phyloP scores from a whole-genome alignment of 2,797 vertebrate genomes.

The Megaceryle alcyon region DNA sequence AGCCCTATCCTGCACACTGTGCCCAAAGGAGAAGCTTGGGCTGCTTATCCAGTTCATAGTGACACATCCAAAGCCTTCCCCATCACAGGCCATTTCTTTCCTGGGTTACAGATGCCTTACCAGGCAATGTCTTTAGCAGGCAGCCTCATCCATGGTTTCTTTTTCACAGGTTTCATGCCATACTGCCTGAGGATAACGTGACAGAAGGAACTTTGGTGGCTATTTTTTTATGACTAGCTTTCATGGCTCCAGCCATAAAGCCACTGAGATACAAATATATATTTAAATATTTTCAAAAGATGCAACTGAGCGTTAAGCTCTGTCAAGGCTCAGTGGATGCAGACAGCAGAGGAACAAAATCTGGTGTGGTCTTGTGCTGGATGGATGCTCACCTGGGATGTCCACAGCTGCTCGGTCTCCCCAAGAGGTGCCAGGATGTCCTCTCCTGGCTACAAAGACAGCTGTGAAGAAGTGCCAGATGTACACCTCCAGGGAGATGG shows the following conservation, averaged over 20 bases:
- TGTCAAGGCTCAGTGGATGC: background rate
- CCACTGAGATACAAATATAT: background rate
- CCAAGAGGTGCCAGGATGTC: background rate
- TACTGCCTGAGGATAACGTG: background rate
- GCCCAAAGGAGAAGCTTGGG: background rate
- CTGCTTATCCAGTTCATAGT: background rate
- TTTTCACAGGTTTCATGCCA: background rate
- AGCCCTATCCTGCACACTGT: background rate
- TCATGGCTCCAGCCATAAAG: background rate
- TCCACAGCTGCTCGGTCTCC: background rate
- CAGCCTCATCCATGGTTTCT: background rate
- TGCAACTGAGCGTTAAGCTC: background rate
- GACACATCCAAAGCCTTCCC: background rate
- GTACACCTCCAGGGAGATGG: background rate
- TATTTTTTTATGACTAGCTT: background rate
- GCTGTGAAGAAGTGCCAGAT: background rate
- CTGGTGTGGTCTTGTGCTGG: background rate
- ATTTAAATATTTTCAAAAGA: background rate
- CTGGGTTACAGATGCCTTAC: background rate
- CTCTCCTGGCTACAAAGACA: background rate
- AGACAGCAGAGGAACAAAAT: background rate
- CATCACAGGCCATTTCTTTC: background rate
- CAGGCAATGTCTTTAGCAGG: background rate
- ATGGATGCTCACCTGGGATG: background rate
- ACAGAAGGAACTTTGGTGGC: background rate